phyloP scores from a whole-genome alignment of 2,113 vertebrate genomes.

The Gracilinanus agilis region DNA sequence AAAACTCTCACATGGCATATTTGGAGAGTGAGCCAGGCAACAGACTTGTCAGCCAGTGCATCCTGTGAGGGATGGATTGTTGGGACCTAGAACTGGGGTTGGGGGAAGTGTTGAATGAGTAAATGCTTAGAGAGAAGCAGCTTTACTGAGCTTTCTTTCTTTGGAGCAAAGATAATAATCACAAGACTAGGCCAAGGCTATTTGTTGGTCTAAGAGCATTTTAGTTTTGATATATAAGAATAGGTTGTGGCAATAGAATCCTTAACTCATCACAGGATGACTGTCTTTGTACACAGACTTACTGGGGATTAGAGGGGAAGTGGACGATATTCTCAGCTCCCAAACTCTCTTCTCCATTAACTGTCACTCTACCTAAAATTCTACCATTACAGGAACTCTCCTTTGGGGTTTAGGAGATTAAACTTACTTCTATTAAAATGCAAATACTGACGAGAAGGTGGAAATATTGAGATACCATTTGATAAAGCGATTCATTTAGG shows the following conservation, averaged over 20 bases:
- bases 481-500: neutral
- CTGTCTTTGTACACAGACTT: neutral
- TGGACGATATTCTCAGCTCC: neutral
- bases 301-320: neutral
- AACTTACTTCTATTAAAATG: neutral
- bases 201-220: neutral
- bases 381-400: neutral
- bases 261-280: neutral
- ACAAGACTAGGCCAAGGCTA: neutral
- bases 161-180: neutral
- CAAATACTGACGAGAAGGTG: neutral
- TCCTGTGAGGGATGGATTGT: neutral
- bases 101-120: neutral
- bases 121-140: neutral
- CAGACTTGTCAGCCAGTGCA: conserved; percentile 16
- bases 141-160: neutral
- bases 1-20: conserved; percentile 27
- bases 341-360: neutral
- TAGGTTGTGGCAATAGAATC: neutral
- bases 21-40: conserved; percentile 60
- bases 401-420: neutral
- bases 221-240: neutral
- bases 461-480: neutral
- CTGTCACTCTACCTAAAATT: neutral
- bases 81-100: neutral